These are phyloP conservation scores for Paedocypris sp. DNA, from an alignment of 2,113 vertebrate species.

Conservation along the genomic window DNA sequence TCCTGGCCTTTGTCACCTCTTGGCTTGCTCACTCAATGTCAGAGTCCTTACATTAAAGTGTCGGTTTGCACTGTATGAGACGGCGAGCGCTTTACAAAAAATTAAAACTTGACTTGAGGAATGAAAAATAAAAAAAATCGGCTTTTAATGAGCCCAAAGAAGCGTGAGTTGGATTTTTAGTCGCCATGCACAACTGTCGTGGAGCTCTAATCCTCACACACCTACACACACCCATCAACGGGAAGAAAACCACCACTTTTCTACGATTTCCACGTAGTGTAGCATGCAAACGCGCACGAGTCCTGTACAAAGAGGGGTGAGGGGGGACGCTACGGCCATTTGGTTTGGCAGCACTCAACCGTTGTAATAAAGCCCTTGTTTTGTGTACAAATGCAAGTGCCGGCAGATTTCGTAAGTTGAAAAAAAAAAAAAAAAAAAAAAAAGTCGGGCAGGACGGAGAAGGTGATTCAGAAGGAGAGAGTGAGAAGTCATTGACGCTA, in stretches of 20 bases:
- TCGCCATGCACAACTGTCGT: too few relatives aligned
- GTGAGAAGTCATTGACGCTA: background rate
- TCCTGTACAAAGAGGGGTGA: constrained; percentile 54
- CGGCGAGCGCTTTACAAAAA: too few relatives aligned
- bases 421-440: constrained; percentile 1
- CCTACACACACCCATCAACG: constrained; percentile 15
- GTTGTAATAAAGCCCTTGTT: constrained; percentile 59
- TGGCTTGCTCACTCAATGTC: too few relatives aligned
- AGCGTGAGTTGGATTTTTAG: too few relatives aligned
- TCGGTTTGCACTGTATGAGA: too few relatives aligned
- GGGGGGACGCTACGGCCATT: constrained; percentile 57
- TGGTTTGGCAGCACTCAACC: constrained; percentile 56
- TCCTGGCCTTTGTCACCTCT: too few relatives aligned
- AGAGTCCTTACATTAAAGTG: too few relatives aligned
- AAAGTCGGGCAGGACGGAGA: background rate
- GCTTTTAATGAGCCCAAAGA: too few relatives aligned
- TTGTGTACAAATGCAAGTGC: constrained; percentile 15
- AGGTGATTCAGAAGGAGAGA: background rate
- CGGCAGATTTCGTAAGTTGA: background rate
- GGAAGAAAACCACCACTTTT: constrained; percentile 15
- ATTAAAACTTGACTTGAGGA: too few relatives aligned
- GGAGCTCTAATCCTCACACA: constrained; percentile 2
- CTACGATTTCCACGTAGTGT: constrained; percentile 26
- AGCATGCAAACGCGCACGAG: constrained; percentile 53
- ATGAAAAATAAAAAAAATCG: too few relatives aligned